phyloP scores from a whole-genome alignment of 2,888 invertebrate genomes.

The Phlogophora meticulosa region DNA sequence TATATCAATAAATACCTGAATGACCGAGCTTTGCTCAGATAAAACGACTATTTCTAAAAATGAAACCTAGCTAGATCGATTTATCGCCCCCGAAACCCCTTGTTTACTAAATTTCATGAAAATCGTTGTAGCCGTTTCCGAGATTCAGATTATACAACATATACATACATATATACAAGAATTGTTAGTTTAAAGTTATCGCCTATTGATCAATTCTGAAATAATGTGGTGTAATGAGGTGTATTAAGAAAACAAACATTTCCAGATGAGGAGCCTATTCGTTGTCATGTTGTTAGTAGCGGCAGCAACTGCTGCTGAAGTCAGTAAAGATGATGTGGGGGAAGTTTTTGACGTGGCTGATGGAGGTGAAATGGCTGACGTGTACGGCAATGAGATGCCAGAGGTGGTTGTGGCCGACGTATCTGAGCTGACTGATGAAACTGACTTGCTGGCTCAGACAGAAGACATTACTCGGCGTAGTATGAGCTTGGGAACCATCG shows the following conservation, averaged over 20 bases:
- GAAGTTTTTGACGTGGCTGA: neutral
- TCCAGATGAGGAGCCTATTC: constrained; percentile 38
- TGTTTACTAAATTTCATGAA: too few relatives aligned
- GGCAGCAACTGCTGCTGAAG: constrained; percentile 27
- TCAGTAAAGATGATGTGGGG: constrained; percentile 10
- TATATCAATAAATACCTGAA: too few relatives aligned
- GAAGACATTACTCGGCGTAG: constrained; percentile 6
- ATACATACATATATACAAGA: too few relatives aligned
- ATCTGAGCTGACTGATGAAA: constrained; percentile 6
- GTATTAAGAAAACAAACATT: neutral
- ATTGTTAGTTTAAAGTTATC: too few relatives aligned
- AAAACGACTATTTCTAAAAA: too few relatives aligned
- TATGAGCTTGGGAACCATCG: constrained; percentile 2
- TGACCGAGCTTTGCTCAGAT: too few relatives aligned
- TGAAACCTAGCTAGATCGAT: too few relatives aligned
- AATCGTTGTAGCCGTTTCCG: too few relatives aligned
- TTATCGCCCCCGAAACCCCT: too few relatives aligned
- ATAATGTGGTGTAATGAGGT: neutral
- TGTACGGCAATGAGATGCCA: neutral
- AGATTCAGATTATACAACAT: too few relatives aligned
- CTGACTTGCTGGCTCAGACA: neutral
- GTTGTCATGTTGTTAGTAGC: constrained; percentile 32
- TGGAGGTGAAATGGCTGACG: neutral
- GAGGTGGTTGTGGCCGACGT: constrained; percentile 2
- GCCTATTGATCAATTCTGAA: neutral